These are phyloP conservation scores for Columbina picui DNA, from an alignment of 2,113 vertebrate species.

Conservation along the genomic window DNA sequence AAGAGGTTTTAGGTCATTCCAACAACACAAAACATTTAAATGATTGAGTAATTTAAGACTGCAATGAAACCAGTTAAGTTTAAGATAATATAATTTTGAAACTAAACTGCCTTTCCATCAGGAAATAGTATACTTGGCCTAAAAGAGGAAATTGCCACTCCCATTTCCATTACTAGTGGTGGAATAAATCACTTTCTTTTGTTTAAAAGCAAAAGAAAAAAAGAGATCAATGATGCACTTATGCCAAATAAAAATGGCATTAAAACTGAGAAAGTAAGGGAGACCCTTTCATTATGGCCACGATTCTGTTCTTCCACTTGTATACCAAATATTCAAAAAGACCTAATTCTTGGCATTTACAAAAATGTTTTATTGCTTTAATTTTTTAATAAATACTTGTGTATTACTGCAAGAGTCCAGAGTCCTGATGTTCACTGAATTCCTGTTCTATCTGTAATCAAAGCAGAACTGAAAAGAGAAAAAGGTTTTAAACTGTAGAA, in stretches of 20 bases:
- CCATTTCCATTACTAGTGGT: background rate
- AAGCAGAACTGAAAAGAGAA: background rate
- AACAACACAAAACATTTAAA: background rate
- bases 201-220: background rate
- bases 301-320: background rate
- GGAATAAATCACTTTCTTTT: background rate
- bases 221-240: background rate
- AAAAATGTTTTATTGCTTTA: background rate
- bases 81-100: background rate
- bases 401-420: background rate
- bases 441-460: background rate
- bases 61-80: background rate
- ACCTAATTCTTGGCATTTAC: background rate
- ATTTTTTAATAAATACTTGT: background rate
- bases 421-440: background rate
- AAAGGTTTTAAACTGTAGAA: background rate
- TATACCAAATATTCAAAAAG: background rate
- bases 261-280: background rate
- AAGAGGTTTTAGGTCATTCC: background rate
- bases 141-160: slow-evolving; percentile 25
- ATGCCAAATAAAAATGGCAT: background rate
- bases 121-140: background rate
- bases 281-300: background rate
- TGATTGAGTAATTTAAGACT: background rate
- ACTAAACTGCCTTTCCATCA: background rate